Base-by-base conservation (phyloP, 2,888 invertebrate species). In the Quadroppia sp. region DNA sequence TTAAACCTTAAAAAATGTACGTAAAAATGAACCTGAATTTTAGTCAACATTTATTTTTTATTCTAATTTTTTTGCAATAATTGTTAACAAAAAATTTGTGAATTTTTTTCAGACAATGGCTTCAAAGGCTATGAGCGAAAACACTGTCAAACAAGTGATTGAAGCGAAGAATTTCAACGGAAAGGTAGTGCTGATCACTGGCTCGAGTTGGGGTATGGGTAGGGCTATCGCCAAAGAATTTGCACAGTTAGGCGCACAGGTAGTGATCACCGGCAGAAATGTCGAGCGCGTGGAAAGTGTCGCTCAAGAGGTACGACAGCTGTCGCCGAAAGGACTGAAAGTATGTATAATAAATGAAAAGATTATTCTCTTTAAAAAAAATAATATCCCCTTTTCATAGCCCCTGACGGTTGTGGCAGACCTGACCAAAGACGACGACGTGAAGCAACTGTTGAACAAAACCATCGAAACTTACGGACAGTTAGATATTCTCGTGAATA, bases 401-500 rank as follows among this genome's bases (percentile, higher is more conserved):
- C 73, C 73, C 42, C 23, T 70, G 23, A 48, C 72, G 25, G 50
- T 74, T 7, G 23, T 50, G 13, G 74, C 73, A n/a, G 74, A 74
- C 36, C 11, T 74, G n/a, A 72, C 70, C 28, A 71, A 23, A 23
- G 36, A 48, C 17, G 73, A 20, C 17, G 73, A 74, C 32, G 50
- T 64, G 15, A 48, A 74, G 23, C 45, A 72, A 25, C 72, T 74
- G 11, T 20, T 74, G 11, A 40, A 74, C 9, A 25, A 36, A 30
- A 56, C 56, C 20, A 53, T 74, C n/a, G 3, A 28, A 17, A 28
- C 25, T 17, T 74, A 67, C 30, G 71, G 71, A 25, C 28, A 56
- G 36, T 59, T 74, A 32, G 74, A 74, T 74, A 15, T 74, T 30
- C 28, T 74, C 73, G 74, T 74, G 2, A 74, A 74, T 25, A 74